A percentile compares a stretch with the other conserved stretches of the same genome.
These are phyloP conservation scores for Bombus vancouverensis DNA, from an alignment of 1,140 invertebrate genomes.

Conservation along the genomic window DNA sequence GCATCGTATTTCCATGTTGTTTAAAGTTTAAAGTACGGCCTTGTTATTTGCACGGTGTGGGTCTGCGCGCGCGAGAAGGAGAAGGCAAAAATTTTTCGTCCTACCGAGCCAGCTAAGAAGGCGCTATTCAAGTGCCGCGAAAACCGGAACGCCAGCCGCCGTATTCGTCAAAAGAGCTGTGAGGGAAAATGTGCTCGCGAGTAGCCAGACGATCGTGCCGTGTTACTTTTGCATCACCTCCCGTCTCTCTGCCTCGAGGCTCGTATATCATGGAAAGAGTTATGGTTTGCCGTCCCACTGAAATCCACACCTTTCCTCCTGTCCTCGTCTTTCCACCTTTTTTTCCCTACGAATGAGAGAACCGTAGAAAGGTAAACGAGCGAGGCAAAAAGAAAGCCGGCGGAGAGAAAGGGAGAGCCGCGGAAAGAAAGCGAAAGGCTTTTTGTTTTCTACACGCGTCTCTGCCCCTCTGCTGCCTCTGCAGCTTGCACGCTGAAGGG, in stretches of 20 bases:
- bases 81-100: slow-evolving; percentile 40
- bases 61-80: not conserved
- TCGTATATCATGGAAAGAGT: slow-evolving; percentile 66
- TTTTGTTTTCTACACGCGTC: slow-evolving; percentile 47
- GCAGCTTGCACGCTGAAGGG: slow-evolving; percentile 30
- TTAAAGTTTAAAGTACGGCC: slow-evolving; percentile 38
- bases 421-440: slow-evolving; percentile 4
- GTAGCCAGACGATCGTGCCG: slow-evolving; percentile 61
- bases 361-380: slow-evolving; percentile 27
- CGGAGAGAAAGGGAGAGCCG: not conserved
- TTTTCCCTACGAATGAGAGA: slow-evolving; percentile 35
- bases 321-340: slow-evolving; percentile 11
- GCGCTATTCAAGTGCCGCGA: slow-evolving; percentile 54
- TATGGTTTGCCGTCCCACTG: slow-evolving; percentile 60
- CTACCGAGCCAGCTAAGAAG: slow-evolving; percentile 52
- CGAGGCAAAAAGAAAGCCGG: not conserved
- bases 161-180: slow-evolving; percentile 65
- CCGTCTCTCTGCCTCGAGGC: slow-evolving; percentile 47
- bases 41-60: slow-evolving; percentile 28
- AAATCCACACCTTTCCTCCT: slow-evolving; percentile 59
- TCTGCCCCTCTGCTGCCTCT: not conserved
- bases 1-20: slow-evolving; percentile 34
- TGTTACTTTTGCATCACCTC: slow-evolving; percentile 67
- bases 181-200: slow-evolving; percentile 51
- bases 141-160: slow-evolving; percentile 30